Base-by-base conservation (phyloP, 2,888 invertebrate genomes). In the Abrostola tripartita region DNA sequence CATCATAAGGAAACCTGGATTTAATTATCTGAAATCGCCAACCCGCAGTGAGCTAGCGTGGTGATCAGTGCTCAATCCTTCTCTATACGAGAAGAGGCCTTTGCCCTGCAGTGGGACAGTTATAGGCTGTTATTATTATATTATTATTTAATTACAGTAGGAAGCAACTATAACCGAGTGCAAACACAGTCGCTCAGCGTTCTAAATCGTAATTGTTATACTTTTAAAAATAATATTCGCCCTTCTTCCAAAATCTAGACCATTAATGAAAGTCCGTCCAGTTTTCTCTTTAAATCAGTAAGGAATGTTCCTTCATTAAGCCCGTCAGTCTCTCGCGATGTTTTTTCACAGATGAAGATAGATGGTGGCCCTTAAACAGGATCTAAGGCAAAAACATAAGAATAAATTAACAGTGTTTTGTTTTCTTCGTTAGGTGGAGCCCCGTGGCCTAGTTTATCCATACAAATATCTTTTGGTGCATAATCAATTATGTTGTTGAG, bases 341-440 rank as follows among this genome's bases (percentile, higher is more conserved):
- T 79, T 76, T 76, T 81, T 82, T 73, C 75, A 64, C 76, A 84
- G 84, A 88, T 87, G 88, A 88, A 88, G 88, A 88, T 83, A 74
- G 82, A 88, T 86, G 85, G 72, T 68, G 65, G 63, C 67, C 73
- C 74, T 81, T 79, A 65, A 77, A 65, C 66, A 73, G 71, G 66
- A 68, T 69, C 61, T 69, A 57, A 68, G 71, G 76, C 79, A 81
- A 81, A 83, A 84, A 84, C 69, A 78, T 76, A 65, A 61, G 79
- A 76, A 79, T 81, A 81, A 81, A 83, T 81, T 77, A 79, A 70
- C 73, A 59, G 59, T 80, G 73, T 79, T 81, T 76, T 76, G 62
- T 76, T 58, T 74, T 66, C 56, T 52, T 62, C 47, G 35, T 9
- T 36, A 51, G 53, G 54, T 71, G 36, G 54, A 38, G 47, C 42